Evolutionary conservation across 2,888 invertebrate species (phyloP).

Genomic region (Dicyrtomina minuta): DNA sequence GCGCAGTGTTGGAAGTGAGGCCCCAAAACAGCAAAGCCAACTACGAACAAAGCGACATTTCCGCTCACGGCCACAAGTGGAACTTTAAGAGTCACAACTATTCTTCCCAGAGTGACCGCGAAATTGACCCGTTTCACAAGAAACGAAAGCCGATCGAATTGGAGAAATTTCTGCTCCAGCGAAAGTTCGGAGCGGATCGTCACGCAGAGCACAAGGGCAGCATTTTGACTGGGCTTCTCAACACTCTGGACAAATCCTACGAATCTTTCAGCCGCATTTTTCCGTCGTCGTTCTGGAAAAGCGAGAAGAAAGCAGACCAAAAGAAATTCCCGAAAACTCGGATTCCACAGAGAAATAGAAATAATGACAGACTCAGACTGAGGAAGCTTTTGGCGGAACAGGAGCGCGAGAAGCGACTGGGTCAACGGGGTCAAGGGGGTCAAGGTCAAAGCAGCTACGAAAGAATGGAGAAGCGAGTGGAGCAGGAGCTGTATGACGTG

Average conservation of each 20-base stretch:
- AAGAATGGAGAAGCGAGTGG: not conserved
- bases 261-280: not conserved
- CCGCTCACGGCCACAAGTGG: not conserved
- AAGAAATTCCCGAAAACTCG: not conserved
- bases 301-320: no score
- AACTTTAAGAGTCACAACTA: not conserved
- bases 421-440: not conserved
- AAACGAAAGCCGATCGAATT: conserved; percentile 6
- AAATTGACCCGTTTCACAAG: not conserved
- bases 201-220: no score
- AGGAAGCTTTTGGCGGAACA: not conserved
- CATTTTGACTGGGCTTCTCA: not conserved
- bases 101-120: not conserved
- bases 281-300: no score
- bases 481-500: not conserved
- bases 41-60: not conserved
- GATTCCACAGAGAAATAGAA: not conserved
- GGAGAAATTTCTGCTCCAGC: conserved; percentile 16
- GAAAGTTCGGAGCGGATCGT: conserved; percentile 47
- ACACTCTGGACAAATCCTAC: not conserved
- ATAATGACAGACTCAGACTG: not conserved
- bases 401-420: not conserved
- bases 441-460: not conserved
- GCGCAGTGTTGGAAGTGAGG: conserved; percentile 15
- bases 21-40: not conserved